phyloP scores from a whole-genome alignment of 2,797 vertebrate genomes.

The Anabacerthia variegaticeps region DNA sequence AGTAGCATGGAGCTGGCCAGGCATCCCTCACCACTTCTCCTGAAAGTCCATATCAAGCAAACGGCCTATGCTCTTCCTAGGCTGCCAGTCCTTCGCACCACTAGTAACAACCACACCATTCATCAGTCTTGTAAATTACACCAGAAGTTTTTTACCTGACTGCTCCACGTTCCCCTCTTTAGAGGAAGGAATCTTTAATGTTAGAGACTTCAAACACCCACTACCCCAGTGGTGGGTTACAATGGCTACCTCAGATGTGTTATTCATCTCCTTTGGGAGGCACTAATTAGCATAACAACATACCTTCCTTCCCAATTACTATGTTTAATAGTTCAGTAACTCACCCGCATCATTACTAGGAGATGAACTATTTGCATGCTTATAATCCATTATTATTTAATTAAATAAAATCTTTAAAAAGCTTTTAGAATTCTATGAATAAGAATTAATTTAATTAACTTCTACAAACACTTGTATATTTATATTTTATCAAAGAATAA shows the following conservation, averaged over 20 bases:
- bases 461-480: neutral
- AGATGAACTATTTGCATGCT: neutral
- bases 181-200: neutral
- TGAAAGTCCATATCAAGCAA: accelerated
- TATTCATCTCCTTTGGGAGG: neutral
- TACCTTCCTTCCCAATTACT: neutral
- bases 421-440: neutral
- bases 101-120: neutral
- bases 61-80: neutral
- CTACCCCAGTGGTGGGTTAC: neutral
- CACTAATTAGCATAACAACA: neutral
- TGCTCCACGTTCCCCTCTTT: neutral
- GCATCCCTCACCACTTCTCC: neutral
- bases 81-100: neutral
- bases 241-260: neutral
- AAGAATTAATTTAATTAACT: neutral
- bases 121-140: neutral
- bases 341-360: neutral
- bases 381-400: neutral
- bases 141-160: neutral
- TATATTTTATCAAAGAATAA: neutral
- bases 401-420: neutral
- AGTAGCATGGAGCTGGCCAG: neutral
- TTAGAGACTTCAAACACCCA: neutral
- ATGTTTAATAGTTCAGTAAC: neutral